These are phyloP conservation scores for Epinotia nisella DNA, from an alignment of 2,888 invertebrate genomes.

Conservation along the genomic window DNA sequence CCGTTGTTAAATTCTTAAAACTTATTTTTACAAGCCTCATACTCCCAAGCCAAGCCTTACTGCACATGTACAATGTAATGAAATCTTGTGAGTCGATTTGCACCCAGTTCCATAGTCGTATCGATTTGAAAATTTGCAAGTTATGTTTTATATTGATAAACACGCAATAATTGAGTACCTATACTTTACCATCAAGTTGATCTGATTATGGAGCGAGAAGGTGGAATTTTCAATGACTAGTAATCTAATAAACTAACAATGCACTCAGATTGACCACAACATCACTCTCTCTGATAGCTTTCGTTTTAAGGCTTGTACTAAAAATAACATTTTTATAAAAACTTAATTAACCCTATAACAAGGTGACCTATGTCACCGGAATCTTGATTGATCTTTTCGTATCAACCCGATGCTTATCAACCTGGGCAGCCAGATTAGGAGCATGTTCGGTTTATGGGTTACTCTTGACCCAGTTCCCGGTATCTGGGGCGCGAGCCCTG, in stretches of 20 bases:
- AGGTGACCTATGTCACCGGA: not conserved
- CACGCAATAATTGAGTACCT: too few relatives aligned
- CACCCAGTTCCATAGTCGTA: not conserved
- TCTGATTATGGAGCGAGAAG: not conserved
- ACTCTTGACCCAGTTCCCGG: conserved; percentile 75
- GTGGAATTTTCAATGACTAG: not conserved
- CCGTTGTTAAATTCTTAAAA: too few relatives aligned
- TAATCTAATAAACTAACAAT: too few relatives aligned
- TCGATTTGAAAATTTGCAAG: too few relatives aligned
- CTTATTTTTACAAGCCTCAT: not conserved
- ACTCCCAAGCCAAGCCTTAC: too few relatives aligned
- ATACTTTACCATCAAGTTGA: too few relatives aligned
- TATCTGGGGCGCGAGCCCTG: conserved; percentile 66
- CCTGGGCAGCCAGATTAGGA: conserved; percentile 33
- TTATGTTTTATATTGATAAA: too few relatives aligned
- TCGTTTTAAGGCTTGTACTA: too few relatives aligned
- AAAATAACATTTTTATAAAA: too few relatives aligned
- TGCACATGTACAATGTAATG: too few relatives aligned
- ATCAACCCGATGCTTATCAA: not conserved
- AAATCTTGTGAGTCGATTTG: not conserved
- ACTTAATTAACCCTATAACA: not conserved
- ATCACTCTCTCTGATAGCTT: too few relatives aligned
- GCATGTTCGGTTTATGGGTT: conserved; percentile 51
- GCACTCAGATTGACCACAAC: too few relatives aligned
- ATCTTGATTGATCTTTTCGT: not conserved